Base-by-base conservation (phyloP, 2,888 invertebrate genomes). In the Diloba caeruleocephala region DNA sequence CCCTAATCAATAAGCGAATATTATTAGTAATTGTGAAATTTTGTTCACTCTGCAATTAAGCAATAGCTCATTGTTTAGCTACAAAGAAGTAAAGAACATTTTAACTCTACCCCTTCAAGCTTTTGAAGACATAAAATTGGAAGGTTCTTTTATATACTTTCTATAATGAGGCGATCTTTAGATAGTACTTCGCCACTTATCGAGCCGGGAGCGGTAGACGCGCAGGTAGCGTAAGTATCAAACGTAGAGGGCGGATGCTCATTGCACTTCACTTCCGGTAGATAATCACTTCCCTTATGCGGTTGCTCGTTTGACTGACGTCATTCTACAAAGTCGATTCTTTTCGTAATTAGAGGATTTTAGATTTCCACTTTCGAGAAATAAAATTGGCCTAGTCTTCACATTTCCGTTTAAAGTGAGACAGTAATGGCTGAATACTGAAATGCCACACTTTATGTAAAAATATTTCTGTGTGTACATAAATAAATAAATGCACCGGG, bases 261-360 rank as follows among this genome's bases (percentile, higher is more conserved):
- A 79, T 79, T 80, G 79, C 79, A 76, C 74, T 54, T 71, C 66
- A 71, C 61, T 74, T 80, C 86, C 85, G 74, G 78, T 59, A 59
- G 79, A 82, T 86, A 86, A 86, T 86, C 79, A 85, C 79, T 78
- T 86, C 85, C 85, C 78, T 23, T 59, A 61, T 70, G 70, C 69
- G 58, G 59, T 45, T 38, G 41, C 41, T 60, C 61, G 59, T 58
- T 63, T 59, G 57, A 53, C 39, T 63, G 44, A 48, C 58, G 42
- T 55, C 58, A 54, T 48, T 45, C 17, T 23, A 36, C 26, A 6
- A 33, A 55, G 5, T 10, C 41, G 19, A 53, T 53, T 42, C 31
- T 43, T 46, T 17, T 19, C 19, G 5, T 23, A 37, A 9, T 38
- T 38, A 26, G 34, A 51, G 3, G 21, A 46, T 34, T 42, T 49